Evolutionary conservation across 2,113 vertebrate species (phyloP).

Genomic region (Apteryx owenii): DNA sequence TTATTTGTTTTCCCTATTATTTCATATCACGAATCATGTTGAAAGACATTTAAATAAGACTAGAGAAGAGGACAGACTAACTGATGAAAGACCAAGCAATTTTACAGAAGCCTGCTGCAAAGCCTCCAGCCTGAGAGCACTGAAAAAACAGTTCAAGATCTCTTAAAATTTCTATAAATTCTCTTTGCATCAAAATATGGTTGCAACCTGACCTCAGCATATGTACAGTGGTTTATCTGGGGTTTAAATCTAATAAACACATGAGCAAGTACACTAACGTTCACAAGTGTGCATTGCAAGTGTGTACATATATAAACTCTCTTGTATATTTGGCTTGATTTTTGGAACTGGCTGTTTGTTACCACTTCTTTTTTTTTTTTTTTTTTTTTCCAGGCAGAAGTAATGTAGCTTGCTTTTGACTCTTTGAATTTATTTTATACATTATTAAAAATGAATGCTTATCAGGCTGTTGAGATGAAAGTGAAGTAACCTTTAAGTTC

Average conservation of each 20-base stretch:
- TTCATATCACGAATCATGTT: neutral
- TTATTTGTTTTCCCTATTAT: neutral
- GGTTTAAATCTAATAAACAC: neutral
- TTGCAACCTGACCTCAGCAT: neutral
- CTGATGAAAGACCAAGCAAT: neutral
- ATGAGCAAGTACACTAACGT: neutral
- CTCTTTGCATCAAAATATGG: neutral
- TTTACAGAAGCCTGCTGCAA: neutral
- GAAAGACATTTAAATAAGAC: neutral
- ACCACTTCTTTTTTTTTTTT: neutral
- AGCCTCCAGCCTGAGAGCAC: neutral
- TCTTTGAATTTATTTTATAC: neutral
- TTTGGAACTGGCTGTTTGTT: neutral
- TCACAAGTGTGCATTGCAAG: rapidly evolving
- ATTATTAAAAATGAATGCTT: neutral
- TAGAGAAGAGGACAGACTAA: neutral
- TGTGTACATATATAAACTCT: neutral
- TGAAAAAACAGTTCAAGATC: neutral
- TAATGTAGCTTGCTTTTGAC: neutral
- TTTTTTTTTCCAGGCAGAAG: neutral
- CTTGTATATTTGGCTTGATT: neutral
- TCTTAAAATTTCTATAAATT: neutral
- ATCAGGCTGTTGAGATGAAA: neutral
- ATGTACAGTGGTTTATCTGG: neutral
- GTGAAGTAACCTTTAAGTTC: neutral